Percentiles rank a stretch among this genome's conserved stretches.
phyloP scores from a whole-genome alignment of 2,797 vertebrate species.

The Pteropus rufus region DNA sequence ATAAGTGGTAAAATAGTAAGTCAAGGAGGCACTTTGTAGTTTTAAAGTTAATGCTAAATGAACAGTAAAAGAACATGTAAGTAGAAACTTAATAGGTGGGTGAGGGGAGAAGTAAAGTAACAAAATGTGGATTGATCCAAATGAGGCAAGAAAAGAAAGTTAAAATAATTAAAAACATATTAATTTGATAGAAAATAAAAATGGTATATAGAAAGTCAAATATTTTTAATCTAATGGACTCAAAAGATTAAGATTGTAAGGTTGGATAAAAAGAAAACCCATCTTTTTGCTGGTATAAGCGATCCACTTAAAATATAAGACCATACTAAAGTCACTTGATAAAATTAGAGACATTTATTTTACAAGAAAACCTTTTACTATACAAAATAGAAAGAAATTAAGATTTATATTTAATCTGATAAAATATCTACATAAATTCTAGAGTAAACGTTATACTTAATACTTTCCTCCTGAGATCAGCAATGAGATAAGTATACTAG shows the following conservation, averaged over 20 bases:
- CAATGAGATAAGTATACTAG: background rate
- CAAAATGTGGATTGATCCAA: background rate
- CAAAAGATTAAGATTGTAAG: background rate
- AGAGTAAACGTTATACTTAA: background rate
- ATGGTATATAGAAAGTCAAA: background rate
- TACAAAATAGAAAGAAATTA: background rate
- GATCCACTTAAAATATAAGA: background rate
- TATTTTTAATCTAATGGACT: background rate
- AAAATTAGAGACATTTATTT: background rate
- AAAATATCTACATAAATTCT: background rate
- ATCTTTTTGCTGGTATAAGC: background rate
- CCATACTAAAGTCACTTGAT: background rate
- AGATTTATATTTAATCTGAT: background rate
- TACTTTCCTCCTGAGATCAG: background rate
- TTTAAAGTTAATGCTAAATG: background rate
- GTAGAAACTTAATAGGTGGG: background rate
- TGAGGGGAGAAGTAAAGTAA: background rate
- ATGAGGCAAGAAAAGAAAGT: background rate
- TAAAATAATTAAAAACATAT: background rate
- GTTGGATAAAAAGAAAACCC: background rate
- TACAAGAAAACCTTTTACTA: background rate
- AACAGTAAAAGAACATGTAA: background rate
- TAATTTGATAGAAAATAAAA: background rate
- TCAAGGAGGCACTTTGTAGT: background rate
- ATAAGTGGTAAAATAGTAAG: background rate